A percentile compares a stretch with the other conserved stretches of the same genome.
These are phyloP conservation scores for Hippasteria phrygiana DNA, from an alignment of 53 echinoderm and acorn worm genomes.

Conservation along the genomic window DNA sequence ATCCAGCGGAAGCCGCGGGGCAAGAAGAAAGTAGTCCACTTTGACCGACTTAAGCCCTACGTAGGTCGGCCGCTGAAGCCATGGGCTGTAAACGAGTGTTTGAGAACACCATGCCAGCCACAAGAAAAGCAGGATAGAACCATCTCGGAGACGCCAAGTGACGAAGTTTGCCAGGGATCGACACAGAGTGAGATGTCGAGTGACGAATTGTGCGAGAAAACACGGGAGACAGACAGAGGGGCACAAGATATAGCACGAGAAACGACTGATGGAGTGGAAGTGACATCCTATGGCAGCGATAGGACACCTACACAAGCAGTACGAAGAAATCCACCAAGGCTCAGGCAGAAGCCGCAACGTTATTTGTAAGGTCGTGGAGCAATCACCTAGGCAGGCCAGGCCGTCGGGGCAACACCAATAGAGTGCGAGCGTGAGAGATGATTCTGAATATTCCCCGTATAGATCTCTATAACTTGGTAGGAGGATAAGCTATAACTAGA, in stretches of 20 bases:
- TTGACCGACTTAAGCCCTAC: background rate
- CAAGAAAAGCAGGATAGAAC: background rate
- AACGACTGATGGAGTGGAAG: background rate
- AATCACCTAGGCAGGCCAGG: background rate
- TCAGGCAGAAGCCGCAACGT: background rate
- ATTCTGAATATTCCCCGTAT: too few relatives aligned
- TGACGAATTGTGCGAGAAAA: background rate
- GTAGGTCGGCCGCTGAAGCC: conserved; percentile 12
- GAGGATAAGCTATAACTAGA: too few relatives aligned
- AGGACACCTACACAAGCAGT: background rate
- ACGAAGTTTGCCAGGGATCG: background rate
- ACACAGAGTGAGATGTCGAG: background rate
- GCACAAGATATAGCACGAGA: background rate
- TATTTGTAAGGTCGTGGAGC: background rate
- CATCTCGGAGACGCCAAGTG: too few relatives aligned
- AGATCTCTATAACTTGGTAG: too few relatives aligned
- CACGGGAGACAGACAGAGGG: background rate
- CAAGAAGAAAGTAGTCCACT: conserved; percentile 18
- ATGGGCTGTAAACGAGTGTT: background rate
- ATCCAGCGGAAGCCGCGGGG: conserved; percentile 22
- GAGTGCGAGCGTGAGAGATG: background rate
- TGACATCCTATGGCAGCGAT: too few relatives aligned
- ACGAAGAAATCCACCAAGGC: background rate
- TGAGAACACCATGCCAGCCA: background rate
- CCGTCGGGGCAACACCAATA: background rate